Base-by-base conservation (phyloP, 2,888 invertebrate genomes). In the Cantharis nigra region DNA sequence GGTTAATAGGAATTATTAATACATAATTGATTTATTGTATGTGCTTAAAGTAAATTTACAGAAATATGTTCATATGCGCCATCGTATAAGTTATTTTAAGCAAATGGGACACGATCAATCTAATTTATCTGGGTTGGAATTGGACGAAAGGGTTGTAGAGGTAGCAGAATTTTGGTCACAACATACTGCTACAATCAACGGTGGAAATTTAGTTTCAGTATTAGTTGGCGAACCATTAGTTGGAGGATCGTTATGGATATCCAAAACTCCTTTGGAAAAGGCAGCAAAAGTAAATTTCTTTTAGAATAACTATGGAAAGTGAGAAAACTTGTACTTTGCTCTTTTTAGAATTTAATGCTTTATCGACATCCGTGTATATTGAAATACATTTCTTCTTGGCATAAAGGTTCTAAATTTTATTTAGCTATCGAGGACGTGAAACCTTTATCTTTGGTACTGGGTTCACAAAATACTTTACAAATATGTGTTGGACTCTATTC, bases 331-430 rank as follows among this genome's bases (percentile, higher is more conserved):
- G 63, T 65, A 18, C 62, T 23, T 76, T 13, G 28, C 71, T 72
- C 75, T 76, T 91, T 92, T 74, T 88, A 97, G 97, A 96, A 95
- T 89, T 90, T 97, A 78, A 94, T 95, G 90, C 92, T 95, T 75
- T 93, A 95, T 87, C 93, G 97, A 0, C 97, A 97, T 89, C 97
- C 97, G 0, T 94, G 93, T 83, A 96, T 97, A 82, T 88, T 97
- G 11, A 94, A 93, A 85, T 97, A 95, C 86, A 91, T 96, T 80
- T 93, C 94, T 23, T 94, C 95, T 2, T 96, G 96, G 93, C 92
- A 93, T 78, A 93, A 94, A 83, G 92, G 93, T 65, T 93, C 94
- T 10, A 94, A 93, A 79, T 92, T 93, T 83, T 93, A 93, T 87
- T 90, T 97, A 78, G 95, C 95, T 2, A 96, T 96, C 0, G 97